These are phyloP conservation scores for Rhagoletis pomonella DNA, from an alignment of 1,140 invertebrate species.

Conservation along the genomic window DNA sequence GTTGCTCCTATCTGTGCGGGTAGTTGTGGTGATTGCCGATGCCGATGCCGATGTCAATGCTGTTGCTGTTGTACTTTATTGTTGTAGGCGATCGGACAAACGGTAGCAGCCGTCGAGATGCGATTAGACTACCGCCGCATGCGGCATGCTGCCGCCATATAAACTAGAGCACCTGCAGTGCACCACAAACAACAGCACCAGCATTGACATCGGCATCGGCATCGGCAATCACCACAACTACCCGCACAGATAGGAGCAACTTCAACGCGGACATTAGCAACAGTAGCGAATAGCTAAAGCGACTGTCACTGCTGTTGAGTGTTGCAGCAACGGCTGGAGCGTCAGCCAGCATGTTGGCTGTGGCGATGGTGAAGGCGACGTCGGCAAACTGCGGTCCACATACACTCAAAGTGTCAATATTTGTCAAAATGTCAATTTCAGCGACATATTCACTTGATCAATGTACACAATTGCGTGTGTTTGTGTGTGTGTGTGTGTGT, in stretches of 20 bases:
- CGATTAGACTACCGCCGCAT: slow-evolving; percentile 35
- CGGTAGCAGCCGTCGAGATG: slow-evolving; percentile 34
- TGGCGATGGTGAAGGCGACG: slow-evolving; percentile 3
- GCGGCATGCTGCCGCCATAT: slow-evolving; percentile 15
- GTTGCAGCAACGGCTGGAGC: background rate
- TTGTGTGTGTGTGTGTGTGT: background rate
- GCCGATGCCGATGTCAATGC: no score
- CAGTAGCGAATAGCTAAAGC: slow-evolving; percentile 30
- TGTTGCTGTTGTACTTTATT: slow-evolving; percentile 7
- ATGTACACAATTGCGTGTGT: background rate
- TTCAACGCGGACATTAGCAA: slow-evolving; percentile 4
- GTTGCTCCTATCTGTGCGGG: no score
- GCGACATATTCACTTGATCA: slow-evolving; percentile 53
- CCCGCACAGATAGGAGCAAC: background rate
- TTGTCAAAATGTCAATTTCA: slow-evolving; percentile 55
- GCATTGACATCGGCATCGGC: slow-evolving; percentile 13
- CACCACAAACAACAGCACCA: background rate
- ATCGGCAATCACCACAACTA: background rate
- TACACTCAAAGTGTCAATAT: slow-evolving; percentile 56
- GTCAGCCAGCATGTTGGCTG: background rate
- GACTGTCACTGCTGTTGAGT: slow-evolving; percentile 42
- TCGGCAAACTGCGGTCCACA: slow-evolving; percentile 36
- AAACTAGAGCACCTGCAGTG: slow-evolving; percentile 35
- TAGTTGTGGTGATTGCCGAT: no score
- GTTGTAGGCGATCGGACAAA: slow-evolving; percentile 32